Evolutionary conservation across 1,140 invertebrate genomes (phyloP), one percentile per base, ranked within the genome.

Genomic region (Elymnias hypermnestra): DNA sequence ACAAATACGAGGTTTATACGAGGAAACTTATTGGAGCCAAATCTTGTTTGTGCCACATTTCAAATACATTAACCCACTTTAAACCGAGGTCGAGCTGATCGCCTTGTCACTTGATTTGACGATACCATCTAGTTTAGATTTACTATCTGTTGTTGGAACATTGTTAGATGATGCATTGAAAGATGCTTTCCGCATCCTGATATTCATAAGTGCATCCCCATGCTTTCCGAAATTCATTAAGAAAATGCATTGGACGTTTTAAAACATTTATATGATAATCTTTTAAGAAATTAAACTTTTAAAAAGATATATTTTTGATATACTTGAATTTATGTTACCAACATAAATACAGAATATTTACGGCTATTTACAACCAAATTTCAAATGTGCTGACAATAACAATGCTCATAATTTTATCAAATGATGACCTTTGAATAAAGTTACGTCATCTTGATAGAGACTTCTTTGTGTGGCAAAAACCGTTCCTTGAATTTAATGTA

Each of bases 11-110:
- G 17, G 14, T 33, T 23, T 55, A 38, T 47, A 55, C 49, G 52
- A 64, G 57, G 53, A 63, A 59, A 65, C 62, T 35, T 44, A 36
- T 36, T 55, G 42, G 46, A 55, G 46, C 65, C 61, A 72, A 75
- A 69, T 53, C 54, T 66, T 57, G 62, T 57, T 56, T 69, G 63
- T 58, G 56, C 72, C 53, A 73, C 69, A 78, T 76, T 54, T 65
- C 55, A 60, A 46, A 70, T 57, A 63, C 72, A 79, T 83, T 79
- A 79, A 79, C 75, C 74, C 56, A 79, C 63, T 72, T 79, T 65
- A 53, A 57, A 60, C 31, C 57, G 63, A 72, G 70, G 68, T 54
- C 70, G 53, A 33, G 44, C 31, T 69, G 56, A 66, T 61, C 35
- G 56, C 57, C 59, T 45, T 59, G 53, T 65, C 57, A 58, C 53